These are phyloP conservation scores for Cariama cristata DNA, from an alignment of 2,113 vertebrate species.

Conservation along the genomic window DNA sequence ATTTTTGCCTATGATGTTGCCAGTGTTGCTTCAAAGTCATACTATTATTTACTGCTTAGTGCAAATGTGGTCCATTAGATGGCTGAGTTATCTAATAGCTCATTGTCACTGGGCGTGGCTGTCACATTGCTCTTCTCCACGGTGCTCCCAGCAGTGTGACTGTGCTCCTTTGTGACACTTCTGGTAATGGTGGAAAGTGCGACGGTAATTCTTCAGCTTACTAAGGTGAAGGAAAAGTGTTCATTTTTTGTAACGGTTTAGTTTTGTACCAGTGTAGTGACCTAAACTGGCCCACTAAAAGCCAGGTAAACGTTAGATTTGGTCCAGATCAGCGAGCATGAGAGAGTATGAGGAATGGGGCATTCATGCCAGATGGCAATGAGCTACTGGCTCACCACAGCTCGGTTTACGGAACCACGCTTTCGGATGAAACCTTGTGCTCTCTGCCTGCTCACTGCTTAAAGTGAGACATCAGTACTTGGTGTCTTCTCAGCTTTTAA, in stretches of 20 bases:
- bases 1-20: background rate
- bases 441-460: background rate
- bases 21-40: background rate
- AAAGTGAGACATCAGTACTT: background rate
- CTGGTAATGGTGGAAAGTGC: background rate
- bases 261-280: background rate
- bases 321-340: background rate
- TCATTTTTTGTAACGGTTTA: background rate
- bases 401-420: background rate
- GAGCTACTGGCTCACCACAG: background rate
- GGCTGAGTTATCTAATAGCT: background rate
- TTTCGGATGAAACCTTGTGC: background rate
- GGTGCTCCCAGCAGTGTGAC: background rate
- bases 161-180: background rate
- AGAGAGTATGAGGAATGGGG: background rate
- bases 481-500: background rate
- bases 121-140: background rate
- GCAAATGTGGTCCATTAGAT: background rate
- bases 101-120: background rate
- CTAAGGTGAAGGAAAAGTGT: background rate
- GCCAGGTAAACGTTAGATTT: background rate
- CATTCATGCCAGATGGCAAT: background rate
- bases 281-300: background rate
- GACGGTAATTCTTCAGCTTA: background rate
- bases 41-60: background rate